Base-by-base conservation (phyloP, 2,113 vertebrate species). In the Nothocercus nigrocapillus region DNA sequence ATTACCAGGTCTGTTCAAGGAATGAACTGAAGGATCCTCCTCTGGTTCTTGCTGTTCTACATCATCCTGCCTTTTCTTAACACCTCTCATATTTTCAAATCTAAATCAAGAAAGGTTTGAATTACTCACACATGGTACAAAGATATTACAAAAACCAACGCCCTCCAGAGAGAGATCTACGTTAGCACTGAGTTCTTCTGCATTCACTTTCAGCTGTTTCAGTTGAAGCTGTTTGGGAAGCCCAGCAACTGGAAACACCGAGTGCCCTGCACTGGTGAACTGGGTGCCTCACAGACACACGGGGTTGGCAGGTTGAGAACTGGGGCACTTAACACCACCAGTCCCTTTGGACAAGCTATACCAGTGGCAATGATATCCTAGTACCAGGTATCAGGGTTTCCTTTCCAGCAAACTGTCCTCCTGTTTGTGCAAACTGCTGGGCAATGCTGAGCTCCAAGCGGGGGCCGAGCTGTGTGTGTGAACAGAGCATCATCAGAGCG, bases 391-490 rank as follows among this genome's bases (percentile, higher is more conserved):
- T n/a, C n/a, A n/a, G n/a, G n/a, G n/a, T 49, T 34, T 25, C 5
- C 28, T 66, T 36, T 47, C 44, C 19, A 81, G 7, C 3, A 3
- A 13, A 28, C 1, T 27, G 13, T 2, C 13, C 64, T 10, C 28
- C 13, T 64, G 25, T 54, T 66, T 61, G 7, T 58, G 44, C 13
- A 69, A 63, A 14, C 0, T 3, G 1, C 6, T 77, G 9, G 25
- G 21, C 19, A 44, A 2, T 2, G 67, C 49, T 54, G 6, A 61
- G 30, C 13, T 84, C 18, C 49, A 74, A 67, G 10, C 11, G 22
- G 17, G 8, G 68, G 14, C 13, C 0, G 0, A 63, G 15, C 6
- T 36, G 5, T 27, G 5, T 20, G 8, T 36, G 11, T 75, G 27
- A 76, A 27, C 11, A 34, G 9, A 45, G 1, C 18, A 44, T 44